These are phyloP conservation scores for Ecdyonurus torrentis DNA, from an alignment of 2,888 invertebrate species.

Conservation along the genomic window DNA sequence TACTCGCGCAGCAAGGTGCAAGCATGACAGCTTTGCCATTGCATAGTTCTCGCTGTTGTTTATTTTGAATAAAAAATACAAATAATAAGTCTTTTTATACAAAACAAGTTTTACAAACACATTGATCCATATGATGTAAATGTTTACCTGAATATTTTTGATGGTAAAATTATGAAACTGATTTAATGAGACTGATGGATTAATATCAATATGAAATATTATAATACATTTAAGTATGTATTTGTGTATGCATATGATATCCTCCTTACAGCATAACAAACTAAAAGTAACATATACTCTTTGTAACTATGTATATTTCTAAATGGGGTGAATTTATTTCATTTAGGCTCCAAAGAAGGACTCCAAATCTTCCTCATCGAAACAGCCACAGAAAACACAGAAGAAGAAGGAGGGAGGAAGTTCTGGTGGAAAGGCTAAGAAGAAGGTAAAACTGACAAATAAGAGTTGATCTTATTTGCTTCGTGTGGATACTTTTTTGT, in stretches of 20 bases:
- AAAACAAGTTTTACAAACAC: conserved; percentile 9
- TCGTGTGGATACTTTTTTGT: conserved; percentile 3
- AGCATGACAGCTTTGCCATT: too few relatives aligned
- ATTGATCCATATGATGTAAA: conserved; percentile 7
- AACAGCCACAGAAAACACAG: conserved; percentile 84
- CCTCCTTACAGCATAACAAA: too few relatives aligned
- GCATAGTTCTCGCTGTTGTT: too few relatives aligned
- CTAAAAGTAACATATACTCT: too few relatives aligned
- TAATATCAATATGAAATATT: too few relatives aligned
- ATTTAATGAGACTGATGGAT: conserved; percentile 13
- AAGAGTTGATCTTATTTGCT: not conserved
- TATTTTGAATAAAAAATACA: too few relatives aligned
- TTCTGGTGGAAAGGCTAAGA: conserved; percentile 87
- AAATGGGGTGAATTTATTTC: too few relatives aligned
- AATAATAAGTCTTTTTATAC: too few relatives aligned
- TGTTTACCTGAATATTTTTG: conserved; percentile 2
- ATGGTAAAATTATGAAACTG: conserved; percentile 14
- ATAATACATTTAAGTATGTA: too few relatives aligned
- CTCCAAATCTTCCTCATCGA: conserved; percentile 64
- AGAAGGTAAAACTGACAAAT: conserved; percentile 57
- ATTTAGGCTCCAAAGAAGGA: conserved; percentile 87
- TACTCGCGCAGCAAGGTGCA: too few relatives aligned
- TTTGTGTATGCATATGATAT: too few relatives aligned
- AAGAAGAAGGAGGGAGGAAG: conserved; percentile 88
- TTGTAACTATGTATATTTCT: too few relatives aligned